Conservation (phyloP, 2,113 vertebrate genomes). For the Ovis canadensis region DNA sequence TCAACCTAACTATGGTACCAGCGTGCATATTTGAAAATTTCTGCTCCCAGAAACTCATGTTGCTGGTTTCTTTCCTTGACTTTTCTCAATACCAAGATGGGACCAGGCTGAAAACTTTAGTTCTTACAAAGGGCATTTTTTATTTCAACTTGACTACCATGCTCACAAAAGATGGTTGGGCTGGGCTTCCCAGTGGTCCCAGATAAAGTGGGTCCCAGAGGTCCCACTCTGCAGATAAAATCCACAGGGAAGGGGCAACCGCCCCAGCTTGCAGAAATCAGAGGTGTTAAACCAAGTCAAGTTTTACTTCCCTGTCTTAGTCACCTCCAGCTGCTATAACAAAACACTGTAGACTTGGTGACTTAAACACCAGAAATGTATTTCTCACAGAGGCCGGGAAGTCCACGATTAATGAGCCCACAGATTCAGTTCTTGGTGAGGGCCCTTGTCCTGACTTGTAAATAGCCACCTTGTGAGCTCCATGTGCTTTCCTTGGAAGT, state of each 20-base stretch:
- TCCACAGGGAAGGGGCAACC: accelerated
- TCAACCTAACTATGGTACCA: not conserved
- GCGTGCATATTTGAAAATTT: not conserved
- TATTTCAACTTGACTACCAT: constrained; percentile 44
- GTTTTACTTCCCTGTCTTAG: not conserved
- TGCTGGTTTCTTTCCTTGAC: constrained; percentile 14
- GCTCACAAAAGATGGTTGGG: constrained; percentile 23
- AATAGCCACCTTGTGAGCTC: not conserved
- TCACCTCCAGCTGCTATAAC: not conserved
- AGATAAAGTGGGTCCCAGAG: not conserved
- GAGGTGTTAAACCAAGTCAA: not conserved
- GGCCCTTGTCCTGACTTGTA: not conserved
- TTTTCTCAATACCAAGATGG: constrained; percentile 45
- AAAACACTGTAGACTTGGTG: not conserved
- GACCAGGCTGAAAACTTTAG: not conserved
- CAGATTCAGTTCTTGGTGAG: not conserved
- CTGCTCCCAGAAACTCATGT: not conserved
- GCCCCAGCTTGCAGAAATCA: not conserved
- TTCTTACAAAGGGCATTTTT: constrained; percentile 53
- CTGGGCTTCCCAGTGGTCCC: not conserved
- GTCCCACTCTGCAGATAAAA: constrained; percentile 26
- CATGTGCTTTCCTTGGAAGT: not conserved
- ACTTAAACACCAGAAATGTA: not conserved
- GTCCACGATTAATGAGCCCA: not conserved
- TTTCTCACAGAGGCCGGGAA: not conserved